Conservation (phyloP, 2,888 invertebrate genomes). For the Abscondita cerata region DNA sequence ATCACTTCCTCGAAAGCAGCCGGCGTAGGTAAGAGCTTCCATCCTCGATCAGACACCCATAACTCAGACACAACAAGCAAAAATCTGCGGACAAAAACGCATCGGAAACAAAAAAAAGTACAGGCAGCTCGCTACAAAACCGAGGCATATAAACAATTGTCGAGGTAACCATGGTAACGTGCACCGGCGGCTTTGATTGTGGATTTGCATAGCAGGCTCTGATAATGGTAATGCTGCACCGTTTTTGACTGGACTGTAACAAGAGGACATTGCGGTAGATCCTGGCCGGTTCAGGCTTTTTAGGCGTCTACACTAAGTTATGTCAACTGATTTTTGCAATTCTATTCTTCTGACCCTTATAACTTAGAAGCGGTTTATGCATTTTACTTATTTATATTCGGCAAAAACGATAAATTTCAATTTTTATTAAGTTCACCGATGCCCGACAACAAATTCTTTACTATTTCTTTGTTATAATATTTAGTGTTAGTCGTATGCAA, state of each 20-base stretch:
- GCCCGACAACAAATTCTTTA: too few relatives aligned
- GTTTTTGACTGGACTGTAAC: slow-evolving; percentile 54
- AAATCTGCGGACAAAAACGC: slow-evolving; percentile 55
- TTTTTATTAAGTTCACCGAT: too few relatives aligned
- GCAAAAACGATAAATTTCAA: neutral
- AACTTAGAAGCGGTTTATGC: slow-evolving; percentile 37
- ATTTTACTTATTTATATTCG: slow-evolving; percentile 10
- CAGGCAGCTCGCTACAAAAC: slow-evolving; percentile 55
- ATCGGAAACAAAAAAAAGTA: slow-evolving; percentile 50
- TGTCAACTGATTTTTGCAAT: slow-evolving; percentile 56
- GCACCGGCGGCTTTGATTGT: slow-evolving; percentile 57
- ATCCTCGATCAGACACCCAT: slow-evolving; percentile 49
- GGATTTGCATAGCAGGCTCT: slow-evolving; percentile 58
- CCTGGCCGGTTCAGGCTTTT: slow-evolving; percentile 47
- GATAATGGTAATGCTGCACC: slow-evolving; percentile 58
- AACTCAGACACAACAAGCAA: slow-evolving; percentile 55
- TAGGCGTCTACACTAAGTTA: slow-evolving; percentile 58
- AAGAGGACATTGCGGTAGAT: slow-evolving; percentile 55
- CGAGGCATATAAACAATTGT: slow-evolving; percentile 58
- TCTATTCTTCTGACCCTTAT: slow-evolving; percentile 43
- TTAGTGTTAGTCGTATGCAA: too few relatives aligned
- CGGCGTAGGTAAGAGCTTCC: slow-evolving; percentile 42
- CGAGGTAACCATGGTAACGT: slow-evolving; percentile 55
- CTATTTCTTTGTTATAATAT: too few relatives aligned
- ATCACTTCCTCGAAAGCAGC: slow-evolving; percentile 50